Evolutionary conservation across 2,797 vertebrate genomes (phyloP), one percentile per base, ranked within the genome.

Genomic region (Aldrovandia affinis): DNA sequence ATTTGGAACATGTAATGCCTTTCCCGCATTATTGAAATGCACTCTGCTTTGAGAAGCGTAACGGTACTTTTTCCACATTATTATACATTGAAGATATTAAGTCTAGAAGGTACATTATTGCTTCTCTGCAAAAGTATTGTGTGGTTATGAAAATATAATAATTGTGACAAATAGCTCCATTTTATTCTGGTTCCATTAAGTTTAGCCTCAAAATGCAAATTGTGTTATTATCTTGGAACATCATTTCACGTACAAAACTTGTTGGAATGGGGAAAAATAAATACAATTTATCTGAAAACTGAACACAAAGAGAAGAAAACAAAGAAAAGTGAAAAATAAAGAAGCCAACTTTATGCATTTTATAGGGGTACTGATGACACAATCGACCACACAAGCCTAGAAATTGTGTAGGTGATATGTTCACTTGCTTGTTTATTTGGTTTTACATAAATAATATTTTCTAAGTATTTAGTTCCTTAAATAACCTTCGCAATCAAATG

Each of bases 61-160:
- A 81, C 75, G 85, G 85, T 85, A 63, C 42, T 65, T 33, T 22
- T 50, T 20, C 61, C 73, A 75, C 87, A 83, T 86, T 83, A 88
- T 89, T 86, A 87, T 85, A 86, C 78, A 77, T 63, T 44, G 47
- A 59, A 81, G 82, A 44, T 70, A 70, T 39, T 39, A 70, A 82
- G 63, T 83, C 54, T 83, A 85, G 85, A 85, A 87, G 87, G 86
- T 87, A 87, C 88, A 87, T 89, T 87, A 89, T 87, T 61, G 83
- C 83, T 87, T 90, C 81, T 79, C 83, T 82, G 87, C 1, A 47
- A 59, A 85, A 83, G 86, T 83, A 86, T 82, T 86, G 85, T 30
- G 54, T 82, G 83, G 80, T 81, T 86, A 70, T 81, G 81, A 85
- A 88, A 85, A 70, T 70, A 33, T 89, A 88, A 89, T 88, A 87